phyloP scores from a whole-genome alignment of 2,113 vertebrate species.

The Chaetorhynchus papuensis region DNA sequence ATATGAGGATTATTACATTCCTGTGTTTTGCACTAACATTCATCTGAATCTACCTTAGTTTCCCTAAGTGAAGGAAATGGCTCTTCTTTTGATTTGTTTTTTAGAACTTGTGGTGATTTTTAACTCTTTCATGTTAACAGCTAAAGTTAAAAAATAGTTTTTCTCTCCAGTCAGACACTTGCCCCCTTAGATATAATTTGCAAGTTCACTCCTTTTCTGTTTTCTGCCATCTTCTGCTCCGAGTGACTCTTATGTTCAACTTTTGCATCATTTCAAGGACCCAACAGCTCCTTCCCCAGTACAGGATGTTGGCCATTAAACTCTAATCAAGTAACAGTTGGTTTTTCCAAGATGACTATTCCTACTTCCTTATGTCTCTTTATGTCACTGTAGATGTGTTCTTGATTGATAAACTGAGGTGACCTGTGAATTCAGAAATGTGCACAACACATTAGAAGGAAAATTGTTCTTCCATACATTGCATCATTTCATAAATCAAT shows the following conservation, averaged over 20 bases:
- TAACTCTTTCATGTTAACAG: background rate
- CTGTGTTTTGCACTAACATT: background rate
- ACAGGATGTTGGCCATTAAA: background rate
- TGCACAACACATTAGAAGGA: background rate
- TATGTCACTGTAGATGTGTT: background rate
- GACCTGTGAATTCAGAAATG: conserved; percentile 1
- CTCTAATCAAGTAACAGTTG: background rate
- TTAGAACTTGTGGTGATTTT: background rate
- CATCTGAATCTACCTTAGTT: background rate
- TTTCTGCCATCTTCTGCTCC: background rate
- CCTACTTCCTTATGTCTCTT: background rate
- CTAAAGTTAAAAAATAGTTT: background rate
- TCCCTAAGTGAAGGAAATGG: background rate
- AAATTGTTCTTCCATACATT: background rate
- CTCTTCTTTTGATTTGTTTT: background rate
- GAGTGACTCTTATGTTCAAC: background rate
- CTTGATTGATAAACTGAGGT: background rate
- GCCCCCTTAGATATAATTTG: background rate
- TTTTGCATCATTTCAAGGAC: background rate
- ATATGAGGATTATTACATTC: background rate
- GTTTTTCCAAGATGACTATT: background rate
- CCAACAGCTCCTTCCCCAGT: background rate
- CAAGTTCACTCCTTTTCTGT: background rate
- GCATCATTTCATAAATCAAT: conserved; percentile 26
- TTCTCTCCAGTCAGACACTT: background rate